Evolutionary conservation across 2,888 invertebrate genomes (phyloP).

Genomic region (Calliopum simillimum): DNA sequence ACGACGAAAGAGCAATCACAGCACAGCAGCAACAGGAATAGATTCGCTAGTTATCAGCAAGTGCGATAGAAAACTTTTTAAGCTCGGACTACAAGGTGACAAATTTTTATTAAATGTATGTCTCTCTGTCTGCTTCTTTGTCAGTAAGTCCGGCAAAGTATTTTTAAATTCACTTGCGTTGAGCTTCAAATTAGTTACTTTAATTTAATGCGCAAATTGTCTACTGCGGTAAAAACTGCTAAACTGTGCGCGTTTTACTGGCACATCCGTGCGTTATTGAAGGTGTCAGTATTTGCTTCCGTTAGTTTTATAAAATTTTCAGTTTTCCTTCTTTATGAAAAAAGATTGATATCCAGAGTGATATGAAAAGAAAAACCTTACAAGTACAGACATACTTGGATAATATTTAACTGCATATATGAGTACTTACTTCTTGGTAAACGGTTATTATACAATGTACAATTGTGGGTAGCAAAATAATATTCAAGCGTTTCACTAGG

Average conservation of each 20-base stretch:
- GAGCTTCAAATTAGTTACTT: neutral
- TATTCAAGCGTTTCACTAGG: too few species aligned
- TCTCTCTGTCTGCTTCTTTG: conserved; percentile 1
- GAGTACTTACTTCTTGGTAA: too few species aligned
- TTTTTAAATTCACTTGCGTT: too few species aligned
- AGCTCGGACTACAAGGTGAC: conserved; percentile 9
- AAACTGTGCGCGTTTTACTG: conserved; percentile 6
- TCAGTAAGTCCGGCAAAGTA: neutral
- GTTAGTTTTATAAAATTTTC: conserved; percentile 13
- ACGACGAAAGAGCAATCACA: neutral
- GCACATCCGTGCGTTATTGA: conserved; percentile 19
- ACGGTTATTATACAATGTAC: too few species aligned
- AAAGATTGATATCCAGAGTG: too few species aligned
- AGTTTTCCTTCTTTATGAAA: neutral
- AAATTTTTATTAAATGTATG: conserved; percentile 1
- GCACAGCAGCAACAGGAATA: too few species aligned
- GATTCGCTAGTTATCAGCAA: conserved; percentile 15
- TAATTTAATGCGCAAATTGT: conserved; percentile 15
- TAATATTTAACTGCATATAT: too few species aligned
- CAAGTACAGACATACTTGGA: too few species aligned
- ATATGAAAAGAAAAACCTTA: too few species aligned
- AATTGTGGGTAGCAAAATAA: too few species aligned
- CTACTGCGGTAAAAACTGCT: neutral
- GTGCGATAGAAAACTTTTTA: conserved; percentile 14
- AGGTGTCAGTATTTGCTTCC: neutral